These are phyloP conservation scores for Heptranchias perlo DNA, from an alignment of 2,113 vertebrate species.

Conservation along the genomic window DNA sequence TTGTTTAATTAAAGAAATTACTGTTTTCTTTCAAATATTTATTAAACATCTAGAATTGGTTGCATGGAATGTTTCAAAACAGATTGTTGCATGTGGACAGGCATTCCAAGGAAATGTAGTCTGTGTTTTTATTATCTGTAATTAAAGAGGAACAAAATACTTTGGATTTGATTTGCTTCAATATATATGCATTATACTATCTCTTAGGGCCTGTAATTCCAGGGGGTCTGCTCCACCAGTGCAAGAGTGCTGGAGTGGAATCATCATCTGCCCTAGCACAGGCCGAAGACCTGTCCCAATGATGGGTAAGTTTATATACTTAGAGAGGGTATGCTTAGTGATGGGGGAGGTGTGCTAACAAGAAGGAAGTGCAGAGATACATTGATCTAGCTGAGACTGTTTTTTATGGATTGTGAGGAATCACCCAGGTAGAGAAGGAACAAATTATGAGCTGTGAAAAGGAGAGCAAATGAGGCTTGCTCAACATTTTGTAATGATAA, in stretches of 20 bases:
- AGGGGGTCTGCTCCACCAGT: too few species aligned
- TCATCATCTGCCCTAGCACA: too few species aligned
- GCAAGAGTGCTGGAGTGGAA: too few species aligned
- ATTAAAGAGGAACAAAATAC: neutral
- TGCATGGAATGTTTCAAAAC: neutral
- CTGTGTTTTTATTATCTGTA: neutral
- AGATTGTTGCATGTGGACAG: neutral
- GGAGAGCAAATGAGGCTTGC: neutral
- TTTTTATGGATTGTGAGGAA: too few species aligned
- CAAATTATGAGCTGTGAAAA: too few species aligned
- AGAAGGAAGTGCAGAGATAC: too few species aligned
- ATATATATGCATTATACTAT: neutral
- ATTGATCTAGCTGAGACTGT: too few species aligned
- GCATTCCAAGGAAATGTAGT: neutral
- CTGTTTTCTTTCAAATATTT: neutral
- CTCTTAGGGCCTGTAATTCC: neutral
- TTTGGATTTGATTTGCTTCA: neutral
- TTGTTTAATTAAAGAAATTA: neutral
- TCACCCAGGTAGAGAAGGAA: too few species aligned
- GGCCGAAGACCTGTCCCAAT: too few species aligned
- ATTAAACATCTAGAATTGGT: neutral
- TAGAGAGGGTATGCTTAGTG: too few species aligned
- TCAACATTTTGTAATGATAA: neutral
- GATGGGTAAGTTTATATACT: too few species aligned
- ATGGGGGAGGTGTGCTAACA: too few species aligned